Evolutionary conservation across 2,113 vertebrate species (phyloP), one percentile per base, ranked within the genome.

Genomic region (Nansenia antarctica): DNA sequence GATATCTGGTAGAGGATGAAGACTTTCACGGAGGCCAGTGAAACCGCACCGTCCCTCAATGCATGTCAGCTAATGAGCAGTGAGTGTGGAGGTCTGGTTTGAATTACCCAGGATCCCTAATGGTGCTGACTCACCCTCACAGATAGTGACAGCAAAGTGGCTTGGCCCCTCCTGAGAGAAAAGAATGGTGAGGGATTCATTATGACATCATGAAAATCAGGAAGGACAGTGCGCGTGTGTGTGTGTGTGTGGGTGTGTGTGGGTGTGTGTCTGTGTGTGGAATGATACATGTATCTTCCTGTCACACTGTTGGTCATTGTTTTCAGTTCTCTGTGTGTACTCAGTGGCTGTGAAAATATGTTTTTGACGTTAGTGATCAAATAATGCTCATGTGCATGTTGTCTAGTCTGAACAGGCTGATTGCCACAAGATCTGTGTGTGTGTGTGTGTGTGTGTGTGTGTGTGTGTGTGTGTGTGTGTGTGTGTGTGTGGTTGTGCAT

Each of bases 41-140:
- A 37, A 37, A 37, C 35, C 35, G 11, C 45, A 47, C 15, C 1
- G 45, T 20, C 45, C 45, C 45, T 3, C 1, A n/a, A 4, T n/a
- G 45, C 45, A 35, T 37, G 65, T 67, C 65, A 67, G 47, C 65
- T 52, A 58, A 67, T 42, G 49, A 47, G n/a, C 45, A n/a, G 45
- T 20, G 45, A 47, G 45, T 47, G 45, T 47, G 18, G 15, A 18
- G 20, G 45, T 47, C 45, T 47, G 45, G 15, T 47, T 47, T 47
- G 18, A 47, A 47, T 47, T 47, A 47, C 14, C 45, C 45, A 18
- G 45, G 45, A 47, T 47, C 45, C 45, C 45, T 20, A 6, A n/a
- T 12, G 18, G 18, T n/a, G 12, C 45, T 20, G 45, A 20, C n/a
- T 47, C 45, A 5, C 11, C 37, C 14, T 42, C 37, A 42, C n/a